Conservation (phyloP, 2,113 vertebrate genomes). For the Laticauda laticaudata region DNA sequence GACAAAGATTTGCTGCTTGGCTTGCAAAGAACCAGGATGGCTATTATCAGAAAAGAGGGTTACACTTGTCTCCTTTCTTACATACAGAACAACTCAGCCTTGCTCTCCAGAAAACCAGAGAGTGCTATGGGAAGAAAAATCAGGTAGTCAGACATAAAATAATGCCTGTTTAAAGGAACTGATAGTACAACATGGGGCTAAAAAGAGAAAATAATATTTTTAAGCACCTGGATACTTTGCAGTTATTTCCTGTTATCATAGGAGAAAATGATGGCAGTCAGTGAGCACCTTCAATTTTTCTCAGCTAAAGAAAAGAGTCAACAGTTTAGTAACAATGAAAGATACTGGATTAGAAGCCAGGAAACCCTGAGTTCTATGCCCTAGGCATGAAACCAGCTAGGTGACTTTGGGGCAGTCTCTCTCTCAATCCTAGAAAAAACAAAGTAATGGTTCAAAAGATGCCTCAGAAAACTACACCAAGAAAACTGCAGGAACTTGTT, state of each 20-base stretch:
- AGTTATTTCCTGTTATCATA: not conserved
- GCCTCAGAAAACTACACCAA: not conserved
- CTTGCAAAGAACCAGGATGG: not conserved
- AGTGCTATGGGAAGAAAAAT: not conserved
- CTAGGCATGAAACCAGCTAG: not conserved
- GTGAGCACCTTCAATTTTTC: not conserved
- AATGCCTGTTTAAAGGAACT: not conserved
- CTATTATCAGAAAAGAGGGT: not conserved
- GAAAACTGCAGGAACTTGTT: not conserved
- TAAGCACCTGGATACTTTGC: not conserved
- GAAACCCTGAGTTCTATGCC: not conserved
- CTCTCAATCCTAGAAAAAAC: not conserved
- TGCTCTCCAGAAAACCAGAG: not conserved
- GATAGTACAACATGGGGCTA: not conserved
- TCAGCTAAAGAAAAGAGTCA: not conserved
- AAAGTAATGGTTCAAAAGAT: not conserved
- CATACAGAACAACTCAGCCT: not conserved
- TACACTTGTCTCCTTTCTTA: not conserved
- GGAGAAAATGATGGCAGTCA: not conserved
- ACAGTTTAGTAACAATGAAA: not conserved
- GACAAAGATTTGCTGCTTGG: not conserved
- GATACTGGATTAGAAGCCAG: not conserved
- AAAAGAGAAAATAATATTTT: not conserved
- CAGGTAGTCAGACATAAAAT: not conserved
- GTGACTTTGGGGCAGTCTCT: not conserved